A percentile compares a stretch with the other conserved stretches of the same genome.
These are phyloP conservation scores for Portunus trituberculatus DNA, from an alignment of 1,140 invertebrate genomes.

Conservation along the genomic window DNA sequence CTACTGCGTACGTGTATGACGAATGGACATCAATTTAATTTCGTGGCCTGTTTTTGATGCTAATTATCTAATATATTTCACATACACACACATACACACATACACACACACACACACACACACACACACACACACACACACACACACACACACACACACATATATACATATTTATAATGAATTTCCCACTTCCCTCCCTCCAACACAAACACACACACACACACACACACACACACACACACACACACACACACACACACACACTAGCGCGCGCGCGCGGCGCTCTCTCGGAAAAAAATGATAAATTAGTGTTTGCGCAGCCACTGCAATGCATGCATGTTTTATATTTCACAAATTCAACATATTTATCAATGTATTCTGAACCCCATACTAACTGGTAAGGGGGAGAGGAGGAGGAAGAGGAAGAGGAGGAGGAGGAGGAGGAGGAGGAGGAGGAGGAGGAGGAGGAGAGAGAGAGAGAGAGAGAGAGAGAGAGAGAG, in stretches of 20 bases:
- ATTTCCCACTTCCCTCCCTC: too few species aligned
- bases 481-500: too few species aligned
- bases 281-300: too few species aligned
- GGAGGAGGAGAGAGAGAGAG: not conserved
- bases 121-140: not conserved
- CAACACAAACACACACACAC: too few species aligned
- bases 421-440: not conserved
- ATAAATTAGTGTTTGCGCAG: not conserved
- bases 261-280: too few species aligned
- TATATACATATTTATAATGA: not conserved
- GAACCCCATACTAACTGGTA: too few species aligned
- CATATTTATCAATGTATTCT: not conserved
- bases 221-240: too few species aligned
- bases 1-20: not conserved
- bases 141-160: too few species aligned
- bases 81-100: not conserved
- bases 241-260: not conserved
- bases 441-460: too few species aligned
- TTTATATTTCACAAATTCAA: too few species aligned
- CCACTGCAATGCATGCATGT: not conserved
- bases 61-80: not conserved
- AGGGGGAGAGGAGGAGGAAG: too few species aligned
- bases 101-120: too few species aligned
- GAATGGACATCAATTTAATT: not conserved
- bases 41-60: not conserved